Evolutionary conservation across 2,113 vertebrate species (phyloP), one percentile per base, ranked within the genome.

Genomic region (Pogona vitticeps): DNA sequence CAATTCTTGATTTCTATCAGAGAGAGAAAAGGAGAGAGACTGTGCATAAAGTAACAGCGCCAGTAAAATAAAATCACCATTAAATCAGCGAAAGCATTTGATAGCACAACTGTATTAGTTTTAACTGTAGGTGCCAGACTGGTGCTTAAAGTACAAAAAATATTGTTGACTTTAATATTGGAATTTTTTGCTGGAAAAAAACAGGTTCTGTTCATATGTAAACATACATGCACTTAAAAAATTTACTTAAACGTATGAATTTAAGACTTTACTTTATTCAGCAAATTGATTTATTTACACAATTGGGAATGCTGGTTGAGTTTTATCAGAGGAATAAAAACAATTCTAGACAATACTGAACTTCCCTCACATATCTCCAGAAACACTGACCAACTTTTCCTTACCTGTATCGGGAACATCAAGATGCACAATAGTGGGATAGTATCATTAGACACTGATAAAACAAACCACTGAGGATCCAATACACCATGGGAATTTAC

Each of bases 211-310:
- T 82, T 94, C 83, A 91, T 94, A 91, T 85, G 92, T 93, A 94
- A 90, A 95, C 91, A 93, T 88, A 95, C 95, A 90, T 94, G 92
- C 89, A 91, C 94, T 92, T 94, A 97, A 96, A 95, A 96, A 97
- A 97, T 94, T 96, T 96, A 92, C 96, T 97, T 96, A 94, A 96
- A 96, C 96, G 95, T 95, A 96, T 85, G 96, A 97, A 96, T 97
- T 97, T 97, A 97, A 97, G 97, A 97, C 95, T 96, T 96, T 73
- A 97, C 94, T 97, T 97, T 97, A 97, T 97, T 97, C 96, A 94
- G 96, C 96, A 97, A 97, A 97, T 97, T 94, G 93, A 91, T 97
- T 95, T 97, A 97, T 97, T 96, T 97, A 97, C 96, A 97, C 94
- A 96, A 93, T 89, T 94, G 96, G 96, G 92, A 96, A 96, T 87